Conservation (phyloP, 2,113 vertebrate genomes). For the Thalassarche chlororhynchos region DNA sequence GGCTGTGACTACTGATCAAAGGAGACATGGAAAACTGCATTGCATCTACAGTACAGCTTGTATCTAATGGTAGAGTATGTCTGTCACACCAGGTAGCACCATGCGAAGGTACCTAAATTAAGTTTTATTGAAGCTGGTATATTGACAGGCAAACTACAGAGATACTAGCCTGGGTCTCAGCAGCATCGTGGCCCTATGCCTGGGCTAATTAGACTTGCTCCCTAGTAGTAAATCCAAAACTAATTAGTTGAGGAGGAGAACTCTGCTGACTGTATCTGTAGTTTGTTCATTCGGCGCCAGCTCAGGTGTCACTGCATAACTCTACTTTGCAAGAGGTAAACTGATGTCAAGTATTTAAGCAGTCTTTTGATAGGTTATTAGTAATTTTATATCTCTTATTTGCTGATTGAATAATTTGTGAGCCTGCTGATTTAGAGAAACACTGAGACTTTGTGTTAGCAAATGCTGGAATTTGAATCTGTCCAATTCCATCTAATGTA, state of each 20-base stretch:
- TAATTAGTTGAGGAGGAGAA: neutral
- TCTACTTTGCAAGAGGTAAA: neutral
- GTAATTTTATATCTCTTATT: neutral
- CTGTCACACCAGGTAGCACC: neutral
- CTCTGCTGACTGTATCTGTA: neutral
- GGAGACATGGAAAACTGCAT: neutral
- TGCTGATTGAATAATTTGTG: neutral
- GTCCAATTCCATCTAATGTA: neutral
- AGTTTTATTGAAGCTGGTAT: neutral
- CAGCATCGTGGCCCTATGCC: neutral
- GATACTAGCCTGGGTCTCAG: neutral
- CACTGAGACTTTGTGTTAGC: accelerated
- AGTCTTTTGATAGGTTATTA: neutral
- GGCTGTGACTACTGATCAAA: neutral
- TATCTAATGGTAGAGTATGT: accelerated
- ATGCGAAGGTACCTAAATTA: neutral
- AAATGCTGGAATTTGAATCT: neutral
- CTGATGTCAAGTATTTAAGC: neutral
- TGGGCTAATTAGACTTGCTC: neutral
- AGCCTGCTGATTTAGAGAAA: neutral
- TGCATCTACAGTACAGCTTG: neutral
- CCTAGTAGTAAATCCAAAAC: neutral
- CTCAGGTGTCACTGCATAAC: neutral
- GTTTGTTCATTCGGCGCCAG: neutral
- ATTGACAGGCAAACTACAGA: neutral